A percentile compares a stretch with the other conserved stretches of the same genome.
These are phyloP conservation scores for Parazoanthus darwini DNA, from an alignment of 92 coral and sea anemone species.

Conservation along the genomic window DNA sequence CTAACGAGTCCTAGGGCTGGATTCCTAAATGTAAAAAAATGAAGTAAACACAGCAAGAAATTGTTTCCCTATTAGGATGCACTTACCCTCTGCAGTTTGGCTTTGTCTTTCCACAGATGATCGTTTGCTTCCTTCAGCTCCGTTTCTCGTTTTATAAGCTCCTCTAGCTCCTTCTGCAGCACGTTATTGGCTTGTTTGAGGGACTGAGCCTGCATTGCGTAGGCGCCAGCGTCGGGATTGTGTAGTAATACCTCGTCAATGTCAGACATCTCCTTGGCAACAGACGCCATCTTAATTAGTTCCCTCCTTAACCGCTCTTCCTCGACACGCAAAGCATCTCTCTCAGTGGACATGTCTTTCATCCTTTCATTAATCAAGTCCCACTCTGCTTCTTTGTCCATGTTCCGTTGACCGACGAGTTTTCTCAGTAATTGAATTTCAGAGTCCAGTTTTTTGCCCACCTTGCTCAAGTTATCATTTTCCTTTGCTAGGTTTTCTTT, in stretches of 20 bases:
- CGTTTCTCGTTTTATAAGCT: conserved; percentile 62
- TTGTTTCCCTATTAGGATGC: not conserved
- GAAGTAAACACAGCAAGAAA: too few species aligned
- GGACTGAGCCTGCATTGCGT: conserved; percentile 85
- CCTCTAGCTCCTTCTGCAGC: conserved; percentile 85
- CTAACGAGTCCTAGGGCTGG: too few species aligned
- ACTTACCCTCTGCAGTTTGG: conserved; percentile 77
- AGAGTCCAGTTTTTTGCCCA: conserved; percentile 75
- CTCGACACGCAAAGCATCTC: conserved; percentile 66
- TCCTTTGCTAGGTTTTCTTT: conserved; percentile 62
- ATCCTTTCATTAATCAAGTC: conserved; percentile 82
- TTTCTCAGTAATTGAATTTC: conserved; percentile 82
- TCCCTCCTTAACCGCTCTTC: conserved; percentile 69
- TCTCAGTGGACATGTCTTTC: conserved; percentile 73
- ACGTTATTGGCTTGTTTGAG: conserved; percentile 93
- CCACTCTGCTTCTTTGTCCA: conserved; percentile 86
- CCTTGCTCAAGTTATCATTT: conserved; percentile 53
- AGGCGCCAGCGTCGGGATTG: conserved; percentile 92
- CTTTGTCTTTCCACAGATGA: conserved; percentile 88
- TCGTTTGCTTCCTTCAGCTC: conserved; percentile 86
- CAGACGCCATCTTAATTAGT: conserved; percentile 85
- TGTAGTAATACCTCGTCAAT: conserved; percentile 68
- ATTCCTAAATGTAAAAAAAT: too few species aligned
- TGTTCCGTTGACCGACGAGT: conserved; percentile 84
- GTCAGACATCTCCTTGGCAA: conserved; percentile 81